A percentile compares a stretch with the other conserved stretches of the same genome.
Conservation (phyloP, 2,113 vertebrate species). For the Pseudonaja textilis region DNA sequence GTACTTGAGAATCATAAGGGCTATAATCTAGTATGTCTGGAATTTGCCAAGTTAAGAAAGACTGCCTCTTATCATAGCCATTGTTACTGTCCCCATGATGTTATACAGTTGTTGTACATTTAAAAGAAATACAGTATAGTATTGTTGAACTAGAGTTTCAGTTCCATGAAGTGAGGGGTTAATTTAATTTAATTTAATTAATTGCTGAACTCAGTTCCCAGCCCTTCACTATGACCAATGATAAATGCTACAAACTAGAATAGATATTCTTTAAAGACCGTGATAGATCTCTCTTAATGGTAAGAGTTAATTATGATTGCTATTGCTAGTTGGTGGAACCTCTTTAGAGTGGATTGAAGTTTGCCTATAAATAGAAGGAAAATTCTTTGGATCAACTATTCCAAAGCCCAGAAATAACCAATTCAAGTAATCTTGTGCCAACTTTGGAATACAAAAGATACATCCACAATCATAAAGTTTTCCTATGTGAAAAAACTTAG, state of each 20-base stretch:
- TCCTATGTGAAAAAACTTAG: not conserved
- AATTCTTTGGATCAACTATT: not conserved
- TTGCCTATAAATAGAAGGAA: not conserved
- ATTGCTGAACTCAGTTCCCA: not conserved
- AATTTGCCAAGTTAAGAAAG: not conserved
- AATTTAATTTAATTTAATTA: not conserved
- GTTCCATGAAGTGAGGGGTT: not conserved
- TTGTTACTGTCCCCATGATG: not conserved
- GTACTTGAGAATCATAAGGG: not conserved
- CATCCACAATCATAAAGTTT: not conserved
- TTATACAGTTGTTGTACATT: not conserved
- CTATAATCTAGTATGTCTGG: not conserved
- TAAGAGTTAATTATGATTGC: not conserved
- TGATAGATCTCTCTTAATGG: not conserved
- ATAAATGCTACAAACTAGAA: not conserved
- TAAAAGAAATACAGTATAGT: not conserved
- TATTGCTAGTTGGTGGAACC: not conserved
- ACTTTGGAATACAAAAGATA: not conserved
- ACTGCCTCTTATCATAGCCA: not conserved
- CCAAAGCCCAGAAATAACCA: not conserved
- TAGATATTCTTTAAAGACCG: not conserved
- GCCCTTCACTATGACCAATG: not conserved
- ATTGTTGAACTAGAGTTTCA: not conserved
- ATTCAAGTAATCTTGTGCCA: not conserved
- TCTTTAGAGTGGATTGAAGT: not conserved